Percentiles rank a stretch among this genome's conserved stretches.
These are phyloP conservation scores for Lordiphosa mommai DNA, from an alignment of 1,140 invertebrate species.

Conservation along the genomic window DNA sequence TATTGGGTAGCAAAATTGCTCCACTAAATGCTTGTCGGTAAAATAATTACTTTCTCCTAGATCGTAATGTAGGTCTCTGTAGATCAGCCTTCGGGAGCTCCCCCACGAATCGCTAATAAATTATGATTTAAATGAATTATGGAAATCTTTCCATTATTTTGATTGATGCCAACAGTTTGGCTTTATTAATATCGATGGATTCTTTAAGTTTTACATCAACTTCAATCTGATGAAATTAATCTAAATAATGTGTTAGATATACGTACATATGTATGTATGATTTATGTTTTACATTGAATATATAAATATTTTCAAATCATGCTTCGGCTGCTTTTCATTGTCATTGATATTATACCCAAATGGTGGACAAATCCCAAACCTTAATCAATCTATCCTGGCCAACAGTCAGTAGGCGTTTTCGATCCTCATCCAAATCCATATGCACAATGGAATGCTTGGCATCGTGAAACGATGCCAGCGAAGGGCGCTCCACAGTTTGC, in stretches of 20 bases:
- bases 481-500: constrained; percentile 91
- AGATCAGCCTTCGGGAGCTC: too few relatives aligned
- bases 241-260: constrained; percentile 9
- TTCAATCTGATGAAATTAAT: constrained; percentile 12
- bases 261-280: constrained; percentile 7
- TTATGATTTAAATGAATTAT: too few relatives aligned
- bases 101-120: too few relatives aligned
- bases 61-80: too few relatives aligned
- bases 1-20: too few relatives aligned
- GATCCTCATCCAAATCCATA: constrained; percentile 94
- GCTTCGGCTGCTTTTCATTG: background rate
- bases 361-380: constrained; percentile 84
- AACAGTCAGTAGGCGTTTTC: constrained; percentile 92
- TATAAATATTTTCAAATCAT: constrained; percentile 8
- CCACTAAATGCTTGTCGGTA: too few relatives aligned
- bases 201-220: constrained; percentile 9
- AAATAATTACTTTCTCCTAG: too few relatives aligned
- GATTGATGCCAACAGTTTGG: constrained; percentile 5
- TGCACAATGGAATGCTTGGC: constrained; percentile 94
- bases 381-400: constrained; percentile 97
- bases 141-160: too few relatives aligned
- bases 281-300: constrained; percentile 6
- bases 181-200: constrained; percentile 12
- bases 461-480: constrained; percentile 96
- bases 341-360: constrained; percentile 65